Evolutionary conservation across 2,113 vertebrate species (phyloP).

Genomic region (Strigops habroptila): DNA sequence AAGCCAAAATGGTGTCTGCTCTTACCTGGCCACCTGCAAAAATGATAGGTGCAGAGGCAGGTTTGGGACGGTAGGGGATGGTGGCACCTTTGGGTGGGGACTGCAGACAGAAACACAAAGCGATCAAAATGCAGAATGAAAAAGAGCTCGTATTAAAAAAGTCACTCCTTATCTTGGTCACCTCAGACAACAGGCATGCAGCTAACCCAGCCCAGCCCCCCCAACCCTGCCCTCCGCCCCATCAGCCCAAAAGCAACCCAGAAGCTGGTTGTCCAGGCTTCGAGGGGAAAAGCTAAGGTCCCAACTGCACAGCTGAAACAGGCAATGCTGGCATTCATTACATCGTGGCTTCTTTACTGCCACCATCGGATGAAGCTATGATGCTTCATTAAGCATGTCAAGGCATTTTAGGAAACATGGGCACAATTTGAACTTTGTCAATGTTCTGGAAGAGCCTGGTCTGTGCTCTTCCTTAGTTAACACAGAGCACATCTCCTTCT

Average conservation of each 20-base stretch:
- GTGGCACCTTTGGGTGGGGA: slow-evolving; percentile 93
- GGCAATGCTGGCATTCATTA: background rate
- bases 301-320: rapidly evolving
- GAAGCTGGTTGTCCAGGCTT: background rate
- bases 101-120: slow-evolving; percentile 72
- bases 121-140: slow-evolving; percentile 14
- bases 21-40: slow-evolving; percentile 82
- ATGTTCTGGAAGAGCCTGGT: background rate
- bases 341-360: background rate
- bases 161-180: background rate
- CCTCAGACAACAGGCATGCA: background rate
- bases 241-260: background rate
- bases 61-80: slow-evolving; percentile 90
- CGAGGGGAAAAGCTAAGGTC: background rate
- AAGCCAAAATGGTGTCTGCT: slow-evolving; percentile 79
- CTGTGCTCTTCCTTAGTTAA: background rate
- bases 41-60: slow-evolving; percentile 79
- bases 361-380: background rate
- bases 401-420: background rate
- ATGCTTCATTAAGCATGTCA: background rate
- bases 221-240: background rate
- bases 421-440: background rate
- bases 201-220: background rate
- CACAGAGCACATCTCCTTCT: background rate
- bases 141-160: background rate